Evolutionary conservation across 1,140 invertebrate genomes (phyloP).

Genomic region (Eulimnadia texana): DNA sequence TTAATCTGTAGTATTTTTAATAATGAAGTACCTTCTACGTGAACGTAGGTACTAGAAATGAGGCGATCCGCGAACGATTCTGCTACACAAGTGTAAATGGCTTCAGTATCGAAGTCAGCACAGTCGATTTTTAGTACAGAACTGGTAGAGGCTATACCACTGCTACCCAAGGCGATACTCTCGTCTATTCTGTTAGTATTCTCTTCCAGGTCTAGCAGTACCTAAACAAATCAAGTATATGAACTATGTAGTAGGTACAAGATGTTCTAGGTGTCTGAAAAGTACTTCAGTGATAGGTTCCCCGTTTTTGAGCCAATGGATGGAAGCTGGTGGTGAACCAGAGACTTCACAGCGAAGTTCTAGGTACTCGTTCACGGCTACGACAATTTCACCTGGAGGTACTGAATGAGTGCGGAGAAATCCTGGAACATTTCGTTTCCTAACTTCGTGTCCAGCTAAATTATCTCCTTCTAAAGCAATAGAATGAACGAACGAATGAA

Average conservation of each 20-base stretch:
- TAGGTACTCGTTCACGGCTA: slow-evolving; percentile 20
- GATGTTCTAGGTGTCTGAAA: background rate
- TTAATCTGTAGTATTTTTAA: no score
- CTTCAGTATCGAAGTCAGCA: slow-evolving; percentile 21
- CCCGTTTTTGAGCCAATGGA: slow-evolving; percentile 38
- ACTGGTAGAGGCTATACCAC: slow-evolving; percentile 14
- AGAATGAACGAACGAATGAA: no score
- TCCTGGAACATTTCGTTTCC: background rate
- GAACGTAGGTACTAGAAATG: slow-evolving; percentile 21
- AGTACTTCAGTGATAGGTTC: slow-evolving; percentile 16
- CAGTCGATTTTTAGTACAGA: slow-evolving; percentile 27
- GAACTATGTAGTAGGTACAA: no score
- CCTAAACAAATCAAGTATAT: background rate
- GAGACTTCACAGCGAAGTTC: slow-evolving; percentile 33
- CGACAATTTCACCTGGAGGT: slow-evolving; percentile 18
- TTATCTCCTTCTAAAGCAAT: no score
- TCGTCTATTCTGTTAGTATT: slow-evolving; percentile 8
- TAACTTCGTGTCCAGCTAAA: background rate
- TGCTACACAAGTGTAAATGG: slow-evolving; percentile 28
- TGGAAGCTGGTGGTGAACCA: slow-evolving; percentile 34
- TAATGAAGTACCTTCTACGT: slow-evolving; percentile 11
- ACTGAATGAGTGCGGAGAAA: slow-evolving; percentile 9
- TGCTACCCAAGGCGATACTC: background rate
- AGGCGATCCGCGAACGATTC: slow-evolving; percentile 22
- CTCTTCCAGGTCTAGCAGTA: slow-evolving; percentile 4